These are phyloP conservation scores for Scleropages formosus DNA, from an alignment of 2,797 vertebrate genomes.

Conservation along the genomic window DNA sequence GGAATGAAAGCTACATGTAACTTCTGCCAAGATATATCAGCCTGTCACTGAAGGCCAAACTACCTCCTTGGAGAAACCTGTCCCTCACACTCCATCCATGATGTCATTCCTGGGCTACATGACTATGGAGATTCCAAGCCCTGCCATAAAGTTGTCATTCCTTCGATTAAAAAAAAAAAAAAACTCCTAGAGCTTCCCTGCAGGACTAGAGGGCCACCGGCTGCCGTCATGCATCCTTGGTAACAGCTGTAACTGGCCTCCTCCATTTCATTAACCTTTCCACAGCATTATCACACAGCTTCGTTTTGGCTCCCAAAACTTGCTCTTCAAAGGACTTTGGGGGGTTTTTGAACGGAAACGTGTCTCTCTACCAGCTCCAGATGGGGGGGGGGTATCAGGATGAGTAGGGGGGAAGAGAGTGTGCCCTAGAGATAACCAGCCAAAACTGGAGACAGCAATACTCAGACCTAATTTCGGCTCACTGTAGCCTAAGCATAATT, in stretches of 20 bases:
- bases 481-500: constrained; percentile 29
- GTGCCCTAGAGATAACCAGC: constrained; percentile 23
- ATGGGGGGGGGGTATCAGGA: neutral
- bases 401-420: neutral
- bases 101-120: constrained; percentile 36
- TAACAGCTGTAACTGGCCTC: constrained; percentile 17
- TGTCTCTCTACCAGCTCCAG: constrained; percentile 49
- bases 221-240: neutral
- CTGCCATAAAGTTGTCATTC: too few relatives aligned
- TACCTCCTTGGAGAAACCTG: constrained; percentile 35
- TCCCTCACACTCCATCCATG: constrained; percentile 33
- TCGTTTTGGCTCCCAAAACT: neutral
- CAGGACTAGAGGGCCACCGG: neutral
- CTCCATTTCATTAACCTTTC: constrained; percentile 28
- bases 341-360: constrained; percentile 49
- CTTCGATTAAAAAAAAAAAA: too few relatives aligned
- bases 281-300: constrained; percentile 16
- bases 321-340: constrained; percentile 8
- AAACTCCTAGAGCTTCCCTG: constrained; percentile 1
- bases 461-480: constrained; percentile 36
- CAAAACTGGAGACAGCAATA: constrained; percentile 18
- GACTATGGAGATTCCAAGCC: constrained; percentile 39
- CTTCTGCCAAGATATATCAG: neutral
- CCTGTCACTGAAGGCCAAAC: neutral
- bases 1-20: too few relatives aligned